Base-by-base conservation (phyloP, 1,140 invertebrate species). In the Pissodes strobi region DNA sequence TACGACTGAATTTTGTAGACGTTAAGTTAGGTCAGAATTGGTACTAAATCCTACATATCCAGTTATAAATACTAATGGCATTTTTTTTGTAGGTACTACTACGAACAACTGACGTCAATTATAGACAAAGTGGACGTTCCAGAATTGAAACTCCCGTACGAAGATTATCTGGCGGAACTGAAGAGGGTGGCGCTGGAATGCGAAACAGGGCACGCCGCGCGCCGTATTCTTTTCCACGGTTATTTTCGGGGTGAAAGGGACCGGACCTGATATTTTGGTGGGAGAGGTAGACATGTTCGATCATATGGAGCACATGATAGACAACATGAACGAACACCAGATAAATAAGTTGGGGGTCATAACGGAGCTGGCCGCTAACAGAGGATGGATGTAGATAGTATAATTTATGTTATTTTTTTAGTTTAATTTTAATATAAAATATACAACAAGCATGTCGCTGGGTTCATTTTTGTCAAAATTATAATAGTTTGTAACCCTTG, bases 341-440 rank as follows among this genome's bases (percentile, higher is more conserved):
- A 51, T 22, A 27, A 34, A 61, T 15, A 61, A 51, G 51, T 19
- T 61, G 10, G n/a, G 9, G 30, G 12, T 51, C 22, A 27, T 49
- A 12, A 9, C 41, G 12, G 17, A 51, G 23, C 8, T 34, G 17
- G 49, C 5, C 34, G 30, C 9, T 8, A 45, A n/a, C 13, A 51
- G 23, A 38, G 46, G 46, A 0, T 61, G 58, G 58, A 18, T 61
- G 12, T 62, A 22, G 15, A n/a, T n/a, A n/a, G n/a, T n/a, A n/a
- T n/a, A n/a, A n/a, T n/a, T n/a, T n/a, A n/a, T n/a, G n/a, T n/a
- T n/a, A n/a, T n/a, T n/a, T n/a, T n/a, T n/a, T n/a, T n/a, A n/a
- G n/a, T n/a, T n/a, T n/a, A n/a, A n/a, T n/a, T n/a, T n/a, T n/a
- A n/a, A n/a, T n/a, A n/a, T n/a, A n/a, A n/a, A n/a, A n/a, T n/a